phyloP scores from a whole-genome alignment of 2,888 invertebrate species.

The Orchestes rusci region DNA sequence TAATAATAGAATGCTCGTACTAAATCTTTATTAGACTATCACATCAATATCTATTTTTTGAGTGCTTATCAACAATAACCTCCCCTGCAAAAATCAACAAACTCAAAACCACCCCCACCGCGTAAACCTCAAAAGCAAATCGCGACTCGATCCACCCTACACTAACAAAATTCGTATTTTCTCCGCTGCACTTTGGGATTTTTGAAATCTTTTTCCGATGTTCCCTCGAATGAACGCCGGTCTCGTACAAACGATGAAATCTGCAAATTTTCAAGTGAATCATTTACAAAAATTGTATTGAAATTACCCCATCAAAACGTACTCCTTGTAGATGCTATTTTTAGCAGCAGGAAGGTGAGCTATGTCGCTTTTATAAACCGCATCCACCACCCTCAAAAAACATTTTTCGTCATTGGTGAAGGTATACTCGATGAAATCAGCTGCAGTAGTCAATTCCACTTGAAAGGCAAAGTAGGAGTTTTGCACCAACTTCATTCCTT shows the following conservation, averaged over 20 bases:
- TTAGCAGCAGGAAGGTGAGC: slow-evolving; percentile 10
- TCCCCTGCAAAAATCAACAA: slow-evolving; percentile 12
- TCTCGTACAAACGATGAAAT: slow-evolving; percentile 17
- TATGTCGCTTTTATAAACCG: slow-evolving; percentile 13
- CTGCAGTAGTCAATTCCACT: slow-evolving; percentile 12
- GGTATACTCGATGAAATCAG: slow-evolving; percentile 8
- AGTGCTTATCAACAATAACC: too few species aligned
- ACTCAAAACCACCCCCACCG: slow-evolving; percentile 11
- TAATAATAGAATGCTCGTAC: too few species aligned
- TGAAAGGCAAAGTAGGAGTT: slow-evolving; percentile 21
- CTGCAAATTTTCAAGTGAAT: slow-evolving; percentile 8
- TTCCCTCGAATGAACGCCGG: slow-evolving; percentile 14
- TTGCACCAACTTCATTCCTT: slow-evolving; percentile 18
- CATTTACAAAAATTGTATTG: not conserved
- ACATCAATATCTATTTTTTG: too few species aligned
- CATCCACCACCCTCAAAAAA: slow-evolving; percentile 10
- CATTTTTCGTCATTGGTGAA: slow-evolving; percentile 18
- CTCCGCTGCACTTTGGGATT: slow-evolving; percentile 14
- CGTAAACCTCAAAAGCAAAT: slow-evolving; percentile 18
- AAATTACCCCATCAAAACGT: slow-evolving; percentile 18
- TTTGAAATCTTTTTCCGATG: slow-evolving; percentile 7
- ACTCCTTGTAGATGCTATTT: slow-evolving; percentile 16
- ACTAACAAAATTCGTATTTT: slow-evolving; percentile 11
- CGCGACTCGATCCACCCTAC: slow-evolving; percentile 18
- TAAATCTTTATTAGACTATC: too few species aligned